Evolutionary conservation across 1,140 invertebrate genomes (phyloP), one percentile per base, ranked within the genome.

Genomic region (Halictus rubicundus): DNA sequence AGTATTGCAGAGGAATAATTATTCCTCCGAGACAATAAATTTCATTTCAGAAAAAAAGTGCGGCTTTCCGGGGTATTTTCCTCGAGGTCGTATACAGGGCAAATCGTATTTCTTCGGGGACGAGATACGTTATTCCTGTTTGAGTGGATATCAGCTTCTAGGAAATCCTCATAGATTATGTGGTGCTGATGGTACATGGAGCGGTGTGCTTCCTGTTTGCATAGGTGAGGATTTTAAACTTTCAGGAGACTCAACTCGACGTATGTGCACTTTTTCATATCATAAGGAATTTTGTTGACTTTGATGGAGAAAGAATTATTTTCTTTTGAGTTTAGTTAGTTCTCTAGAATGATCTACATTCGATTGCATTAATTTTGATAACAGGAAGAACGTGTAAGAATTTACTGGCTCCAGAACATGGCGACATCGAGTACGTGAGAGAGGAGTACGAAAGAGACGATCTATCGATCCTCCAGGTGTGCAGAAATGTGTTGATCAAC

Each of bases 11-110:
- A 42, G 10, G 9, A 0, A 42, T 42, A 1, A 1, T 46, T 46
- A 3, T 12, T 14, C 42, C 42, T 46, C 14, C 10, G 14, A 3
- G 42, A n/a, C 16, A 5, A 57, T 2, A 16, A 10, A 16, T 49
- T 46, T 25, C 2, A 12, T 54, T 82, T 6, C 59, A 90, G 88
- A 90, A 80, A 88, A 94, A 10, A 93, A 91, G 42, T 96, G 95
- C 87, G 94, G 94, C 1, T 94, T 92, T 82, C 95, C 95, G 1
- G 94, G 94, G n/a, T 93, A 92, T 77, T 90, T 96, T 32, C 87
- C 88, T 7, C 94, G 95, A 85, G 95, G 94, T 12, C 89, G 89
- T 57, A 87, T 95, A 21, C 88, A 90, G 25, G 95, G 95, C 10
- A 91, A 81, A 37, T 92, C 90, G 0, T 95, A 94, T 84, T 92